phyloP scores from a whole-genome alignment of 2,797 vertebrate genomes.

The Hapalemur alaotrensis region DNA sequence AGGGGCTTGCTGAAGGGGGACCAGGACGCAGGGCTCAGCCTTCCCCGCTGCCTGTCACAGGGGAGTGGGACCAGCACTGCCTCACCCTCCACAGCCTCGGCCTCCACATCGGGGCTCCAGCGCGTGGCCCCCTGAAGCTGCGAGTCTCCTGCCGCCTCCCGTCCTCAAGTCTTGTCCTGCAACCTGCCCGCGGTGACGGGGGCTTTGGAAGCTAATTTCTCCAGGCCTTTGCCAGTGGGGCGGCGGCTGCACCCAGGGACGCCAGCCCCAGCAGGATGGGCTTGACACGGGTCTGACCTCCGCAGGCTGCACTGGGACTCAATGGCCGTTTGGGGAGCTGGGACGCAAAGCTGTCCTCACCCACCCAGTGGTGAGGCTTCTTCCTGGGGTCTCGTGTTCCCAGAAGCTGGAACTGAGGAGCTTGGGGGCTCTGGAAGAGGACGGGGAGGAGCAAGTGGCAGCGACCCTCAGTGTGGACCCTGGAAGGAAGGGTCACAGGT shows the following conservation, averaged over 20 bases:
- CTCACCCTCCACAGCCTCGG: neutral
- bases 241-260: neutral
- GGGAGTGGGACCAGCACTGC: neutral
- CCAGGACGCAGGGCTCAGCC: rapidly evolving
- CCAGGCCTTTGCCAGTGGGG: neutral
- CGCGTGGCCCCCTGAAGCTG: neutral
- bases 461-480: neutral
- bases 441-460: neutral
- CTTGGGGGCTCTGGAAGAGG: neutral
- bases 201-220: neutral
- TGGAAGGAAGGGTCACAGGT: neutral
- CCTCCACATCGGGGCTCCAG: neutral
- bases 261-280: neutral
- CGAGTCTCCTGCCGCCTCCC: neutral
- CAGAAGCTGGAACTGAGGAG: neutral
- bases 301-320: no score
- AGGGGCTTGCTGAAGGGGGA: neutral
- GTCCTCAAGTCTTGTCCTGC: neutral
- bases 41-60: neutral
- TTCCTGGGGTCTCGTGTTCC: neutral
- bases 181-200: rapidly evolving
- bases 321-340: neutral
- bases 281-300: rapidly evolving
- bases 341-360: neutral
- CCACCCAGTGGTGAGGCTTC: neutral